Conservation (phyloP, 2,113 vertebrate genomes). For the Dicerorhinus sumatrensis region DNA sequence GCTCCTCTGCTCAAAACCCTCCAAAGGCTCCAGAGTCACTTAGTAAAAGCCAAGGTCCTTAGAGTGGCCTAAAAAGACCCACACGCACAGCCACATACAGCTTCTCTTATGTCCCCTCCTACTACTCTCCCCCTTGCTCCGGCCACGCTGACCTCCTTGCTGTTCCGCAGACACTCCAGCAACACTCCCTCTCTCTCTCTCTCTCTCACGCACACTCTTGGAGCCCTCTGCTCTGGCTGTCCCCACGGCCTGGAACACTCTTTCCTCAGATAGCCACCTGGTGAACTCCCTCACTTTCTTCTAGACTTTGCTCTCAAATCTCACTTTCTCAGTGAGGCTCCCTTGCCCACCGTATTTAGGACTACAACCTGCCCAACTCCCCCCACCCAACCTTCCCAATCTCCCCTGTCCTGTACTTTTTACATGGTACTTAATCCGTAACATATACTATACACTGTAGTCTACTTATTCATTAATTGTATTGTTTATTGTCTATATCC, state of each 20-base stretch:
- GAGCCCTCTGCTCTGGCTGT: not conserved
- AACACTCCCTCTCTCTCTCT: not conserved
- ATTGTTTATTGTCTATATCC: not conserved
- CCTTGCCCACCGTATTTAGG: not conserved
- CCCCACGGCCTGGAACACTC: not conserved
- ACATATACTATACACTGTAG: not conserved
- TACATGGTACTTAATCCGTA: not conserved
- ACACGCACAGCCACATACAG: accelerated
- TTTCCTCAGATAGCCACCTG: not conserved
- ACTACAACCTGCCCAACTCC: not conserved
- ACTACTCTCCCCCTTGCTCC: not conserved
- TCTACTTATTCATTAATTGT: not conserved
- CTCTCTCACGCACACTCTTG: not conserved
- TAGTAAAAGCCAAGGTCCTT: not conserved
- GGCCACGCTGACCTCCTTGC: not conserved
- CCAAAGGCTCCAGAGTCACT: not conserved
- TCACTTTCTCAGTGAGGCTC: not conserved
- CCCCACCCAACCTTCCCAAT: not conserved
- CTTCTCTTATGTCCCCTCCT: not conserved
- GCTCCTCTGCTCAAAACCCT: not conserved
- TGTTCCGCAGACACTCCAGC: not conserved
- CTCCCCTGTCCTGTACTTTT: not conserved
- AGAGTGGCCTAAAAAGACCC: not conserved
- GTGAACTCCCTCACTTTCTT: not conserved
- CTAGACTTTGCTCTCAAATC: not conserved